Evolutionary conservation across 92 coral and sea anemone genomes (phyloP).

Genomic region (Chrysogorgia sp.): DNA sequence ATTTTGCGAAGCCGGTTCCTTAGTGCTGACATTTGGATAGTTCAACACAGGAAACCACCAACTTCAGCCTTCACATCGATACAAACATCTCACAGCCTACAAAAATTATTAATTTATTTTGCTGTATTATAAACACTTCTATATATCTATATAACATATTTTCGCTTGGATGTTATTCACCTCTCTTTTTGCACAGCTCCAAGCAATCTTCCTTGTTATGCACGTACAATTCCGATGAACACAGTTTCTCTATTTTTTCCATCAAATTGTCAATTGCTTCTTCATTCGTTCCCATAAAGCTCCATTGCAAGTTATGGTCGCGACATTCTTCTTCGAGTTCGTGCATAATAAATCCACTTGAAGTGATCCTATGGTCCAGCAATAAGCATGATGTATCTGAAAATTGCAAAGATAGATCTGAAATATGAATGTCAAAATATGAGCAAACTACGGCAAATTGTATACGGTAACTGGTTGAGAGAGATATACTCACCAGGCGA

Average conservation of each 20-base stretch:
- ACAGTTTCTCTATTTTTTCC: conserved; percentile 6
- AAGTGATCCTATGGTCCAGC: conserved; percentile 9
- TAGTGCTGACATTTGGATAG: conserved; percentile 26
- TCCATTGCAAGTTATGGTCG: conserved; percentile 8
- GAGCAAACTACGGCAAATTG: not conserved
- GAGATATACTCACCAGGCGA: too few relatives aligned
- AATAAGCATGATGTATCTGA: not conserved
- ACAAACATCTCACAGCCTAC: not conserved
- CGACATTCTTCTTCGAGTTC: conserved; percentile 35
- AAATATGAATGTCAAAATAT: too few relatives aligned
- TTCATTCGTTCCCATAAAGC: conserved; percentile 23
- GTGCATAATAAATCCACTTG: conserved; percentile 9
- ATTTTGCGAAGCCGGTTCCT: conserved; percentile 27
- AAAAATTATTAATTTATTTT: too few relatives aligned
- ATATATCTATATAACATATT: too few relatives aligned
- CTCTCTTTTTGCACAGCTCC: conserved; percentile 44
- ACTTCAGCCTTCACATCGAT: conserved; percentile 14
- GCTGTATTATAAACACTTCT: too few relatives aligned
- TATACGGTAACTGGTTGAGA: not conserved
- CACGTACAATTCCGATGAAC: conserved; percentile 13
- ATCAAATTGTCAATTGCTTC: conserved; percentile 13
- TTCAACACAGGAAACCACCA: conserved; percentile 17
- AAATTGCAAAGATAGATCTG: too few relatives aligned
- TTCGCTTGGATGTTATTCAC: too few relatives aligned
- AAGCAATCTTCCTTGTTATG: conserved; percentile 36